Evolutionary conservation across 1,140 invertebrate genomes (phyloP), one percentile per base, ranked within the genome.

Genomic region (Streblospio benedicti): DNA sequence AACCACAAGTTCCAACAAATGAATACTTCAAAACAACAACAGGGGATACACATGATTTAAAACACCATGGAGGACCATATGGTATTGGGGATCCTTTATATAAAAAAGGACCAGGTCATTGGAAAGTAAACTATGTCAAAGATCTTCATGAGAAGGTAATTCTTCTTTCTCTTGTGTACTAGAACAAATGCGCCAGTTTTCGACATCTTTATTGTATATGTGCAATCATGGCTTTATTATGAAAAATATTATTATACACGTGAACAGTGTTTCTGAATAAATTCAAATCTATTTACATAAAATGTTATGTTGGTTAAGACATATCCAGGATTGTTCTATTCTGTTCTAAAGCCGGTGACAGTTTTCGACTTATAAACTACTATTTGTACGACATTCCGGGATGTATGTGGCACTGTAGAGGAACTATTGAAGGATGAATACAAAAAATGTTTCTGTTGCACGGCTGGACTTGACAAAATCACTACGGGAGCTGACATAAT

Each of bases 71-170:
- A 50, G 59, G 60, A 33, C 53, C 65, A 14, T 75, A 73, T 56
- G 65, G 32, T 41, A 59, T 35, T 35, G 49, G 16, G 16, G 61
- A 64, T 59, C 57, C 66, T 30, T 32, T 72, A 14, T 70, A 75
- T 57, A 65, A 69, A 47, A 76, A 75, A 62, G 69, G 73, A 30
- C 76, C 76, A 28, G 73, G 69, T 47, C 74, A 73, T 54, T 75
- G 70, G 70, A 76, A 76, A 60, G 71, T 76, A 3, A 65, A 71
- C 56, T 77, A 76, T 67, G 65, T 75, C 16, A 77, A 76, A 59
- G 76, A 77, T 60, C 66, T 71, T 27, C 65, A 69, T 61, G 76
- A 77, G 67, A 76, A 77, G 69, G 73, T 77, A 61, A 59, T 27
- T 49, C 18, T 9, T 23, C 45, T n/a, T n/a, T n/a, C n/a, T n/a